Evolutionary conservation across 2,113 vertebrate species (phyloP).

Genomic region (Cyanoramphus novaezelandiae): DNA sequence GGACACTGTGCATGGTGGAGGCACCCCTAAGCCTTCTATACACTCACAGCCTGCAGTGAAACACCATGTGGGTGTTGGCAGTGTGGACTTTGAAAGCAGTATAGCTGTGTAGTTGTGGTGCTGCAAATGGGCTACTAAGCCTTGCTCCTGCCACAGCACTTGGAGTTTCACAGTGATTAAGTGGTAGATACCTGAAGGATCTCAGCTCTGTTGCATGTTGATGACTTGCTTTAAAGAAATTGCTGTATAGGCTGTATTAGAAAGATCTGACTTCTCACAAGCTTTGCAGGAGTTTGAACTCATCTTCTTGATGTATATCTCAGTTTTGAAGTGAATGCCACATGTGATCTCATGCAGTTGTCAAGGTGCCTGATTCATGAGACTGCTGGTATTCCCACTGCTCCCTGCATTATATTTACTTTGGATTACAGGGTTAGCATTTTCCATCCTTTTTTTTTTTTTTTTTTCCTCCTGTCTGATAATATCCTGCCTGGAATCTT

Average conservation of each 20-base stretch:
- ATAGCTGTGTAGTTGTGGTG: background rate
- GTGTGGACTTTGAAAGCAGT: background rate
- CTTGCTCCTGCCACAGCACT: background rate
- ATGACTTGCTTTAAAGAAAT: background rate
- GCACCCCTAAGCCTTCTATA: background rate
- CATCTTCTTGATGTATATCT: background rate
- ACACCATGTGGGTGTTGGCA: background rate
- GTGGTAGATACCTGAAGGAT: background rate
- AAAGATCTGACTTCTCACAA: background rate
- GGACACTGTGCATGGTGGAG: background rate
- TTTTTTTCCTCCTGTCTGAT: background rate
- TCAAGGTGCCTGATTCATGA: background rate
- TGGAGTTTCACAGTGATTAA: background rate
- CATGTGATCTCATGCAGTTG: background rate
- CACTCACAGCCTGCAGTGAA: background rate
- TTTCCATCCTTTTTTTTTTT: slow-evolving; percentile 12
- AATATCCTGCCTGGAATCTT: background rate
- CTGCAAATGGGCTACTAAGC: background rate
- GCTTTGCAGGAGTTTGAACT: background rate
- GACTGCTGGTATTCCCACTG: background rate
- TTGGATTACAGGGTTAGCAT: background rate
- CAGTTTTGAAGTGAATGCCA: background rate
- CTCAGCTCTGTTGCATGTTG: background rate
- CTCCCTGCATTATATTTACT: background rate
- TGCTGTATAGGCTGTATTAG: background rate